Base-by-base conservation (phyloP, 2,113 vertebrate species). In the Neotragus pygmaeus region DNA sequence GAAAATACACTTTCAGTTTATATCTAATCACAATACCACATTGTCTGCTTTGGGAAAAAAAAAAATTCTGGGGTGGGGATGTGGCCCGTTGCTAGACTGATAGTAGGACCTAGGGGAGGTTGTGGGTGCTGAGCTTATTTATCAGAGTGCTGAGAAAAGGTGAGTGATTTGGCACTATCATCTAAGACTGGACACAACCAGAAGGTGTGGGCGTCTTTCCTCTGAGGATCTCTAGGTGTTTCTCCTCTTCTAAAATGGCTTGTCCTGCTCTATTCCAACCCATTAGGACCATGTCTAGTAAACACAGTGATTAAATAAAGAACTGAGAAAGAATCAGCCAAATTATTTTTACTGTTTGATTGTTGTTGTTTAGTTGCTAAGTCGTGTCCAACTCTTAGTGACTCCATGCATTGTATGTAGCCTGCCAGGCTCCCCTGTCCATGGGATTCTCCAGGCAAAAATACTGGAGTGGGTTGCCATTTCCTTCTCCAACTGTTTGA, bases 1-100 rank as follows among this genome's bases (percentile, higher is more conserved):
- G 98, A 98, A 99, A 99, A 99, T 98, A 98, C 99, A 99, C 98
- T 99, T 99, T 99, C 98, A 94, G 98, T 99, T 99, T 99, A 98
- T 99, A 99, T 98, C 99, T 99, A 99, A 99, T 99, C 99, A 99
- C 98, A 99, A 99, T 99, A 98, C 98, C 95, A 98, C 97, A 99
- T 98, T 99, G 98, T 99, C 97, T 96, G 97, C 98, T 97, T 95
- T 84, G 88, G 82, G 6, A 60, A 55, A 45, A 85, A 66, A 90
- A 89, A 95, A 95, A 93, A 73, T 43, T 70, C 43, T 58, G 60
- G 58, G 83, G n/a, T 88, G 33, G 87, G 97, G 98, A 98, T 97
- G 97, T 92, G 0, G 94, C 45, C 57, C 84, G 96, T 96, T 98
- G 94, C 97, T 98, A 95, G 96, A 98, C 97, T 98, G 94, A 88